phyloP scores from a whole-genome alignment of 2,113 vertebrate genomes.

The Aegotheles bennettii region DNA sequence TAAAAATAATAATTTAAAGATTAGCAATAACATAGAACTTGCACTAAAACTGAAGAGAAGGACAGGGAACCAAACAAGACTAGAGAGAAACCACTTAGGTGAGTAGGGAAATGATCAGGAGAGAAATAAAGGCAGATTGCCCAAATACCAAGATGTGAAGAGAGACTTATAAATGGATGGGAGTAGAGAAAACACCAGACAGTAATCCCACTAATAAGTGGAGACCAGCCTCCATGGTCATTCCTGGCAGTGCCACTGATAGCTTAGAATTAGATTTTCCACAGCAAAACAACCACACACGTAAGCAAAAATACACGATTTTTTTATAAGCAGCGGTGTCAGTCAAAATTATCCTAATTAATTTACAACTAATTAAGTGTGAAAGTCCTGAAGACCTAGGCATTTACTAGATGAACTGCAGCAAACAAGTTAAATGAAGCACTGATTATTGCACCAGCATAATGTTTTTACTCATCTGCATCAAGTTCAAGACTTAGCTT shows the following conservation, averaged over 20 bases:
- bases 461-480: not conserved
- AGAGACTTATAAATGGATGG: conserved; percentile 3
- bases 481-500: not conserved
- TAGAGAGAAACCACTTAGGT: not conserved
- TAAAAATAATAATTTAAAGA: too few relatives aligned
- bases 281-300: conserved; percentile 63
- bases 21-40: not conserved
- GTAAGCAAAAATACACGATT: conserved; percentile 56
- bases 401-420: conserved; percentile 1
- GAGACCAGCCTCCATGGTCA: conserved; percentile 8
- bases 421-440: not conserved
- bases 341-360: conserved; percentile 39
- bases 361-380: conserved; percentile 4
- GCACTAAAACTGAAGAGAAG: not conserved
- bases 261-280: conserved; percentile 61
- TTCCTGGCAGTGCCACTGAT: not conserved
- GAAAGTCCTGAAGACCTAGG: not conserved
- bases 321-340: conserved; percentile 15
- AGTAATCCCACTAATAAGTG: conserved; percentile 36
- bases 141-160: not conserved
- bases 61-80: not conserved
- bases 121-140: not conserved
- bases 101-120: not conserved
- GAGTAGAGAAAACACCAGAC: conserved; percentile 2
- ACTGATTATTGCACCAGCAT: not conserved